These are phyloP conservation scores for Euura lappo DNA, from an alignment of 1,140 invertebrate species.

Conservation along the genomic window DNA sequence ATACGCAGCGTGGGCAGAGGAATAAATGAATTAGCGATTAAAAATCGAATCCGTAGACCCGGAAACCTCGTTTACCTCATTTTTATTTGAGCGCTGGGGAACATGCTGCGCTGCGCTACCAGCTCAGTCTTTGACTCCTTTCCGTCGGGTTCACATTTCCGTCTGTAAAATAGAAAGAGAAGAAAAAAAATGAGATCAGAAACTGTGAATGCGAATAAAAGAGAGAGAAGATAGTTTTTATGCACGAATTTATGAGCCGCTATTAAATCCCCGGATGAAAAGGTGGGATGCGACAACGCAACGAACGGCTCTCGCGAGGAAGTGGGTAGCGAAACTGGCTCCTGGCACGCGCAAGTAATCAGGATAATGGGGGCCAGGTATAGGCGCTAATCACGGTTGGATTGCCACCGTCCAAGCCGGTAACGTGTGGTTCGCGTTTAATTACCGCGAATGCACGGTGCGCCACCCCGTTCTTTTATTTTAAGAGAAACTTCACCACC, in stretches of 20 bases:
- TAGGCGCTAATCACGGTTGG: background rate
- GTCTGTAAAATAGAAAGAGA: conserved; percentile 47
- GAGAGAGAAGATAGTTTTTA: too few species aligned
- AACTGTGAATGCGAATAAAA: too few species aligned
- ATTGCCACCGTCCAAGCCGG: background rate
- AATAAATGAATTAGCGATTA: background rate
- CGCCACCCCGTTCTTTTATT: too few species aligned
- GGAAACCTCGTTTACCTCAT: conserved; percentile 66
- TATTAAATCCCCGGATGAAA: background rate
- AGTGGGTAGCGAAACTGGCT: conserved; percentile 11
- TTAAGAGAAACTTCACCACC: too few species aligned
- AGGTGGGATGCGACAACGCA: background rate
- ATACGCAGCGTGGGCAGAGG: background rate
- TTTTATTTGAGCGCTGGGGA: conserved; percentile 70
- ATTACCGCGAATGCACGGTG: background rate
- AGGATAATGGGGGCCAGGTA: conserved; percentile 11
- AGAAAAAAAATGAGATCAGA: too few species aligned
- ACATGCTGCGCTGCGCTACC: conserved; percentile 65
- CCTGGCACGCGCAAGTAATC: conserved; percentile 9
- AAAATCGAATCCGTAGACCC: too few species aligned
- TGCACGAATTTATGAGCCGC: too few species aligned
- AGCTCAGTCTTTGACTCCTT: conserved; percentile 69
- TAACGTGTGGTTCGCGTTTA: background rate
- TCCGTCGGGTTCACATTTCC: conserved; percentile 66
- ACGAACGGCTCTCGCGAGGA: background rate